Evolutionary conservation across 2,888 invertebrate species (phyloP).

Genomic region (Zaprionus lineosus): DNA sequence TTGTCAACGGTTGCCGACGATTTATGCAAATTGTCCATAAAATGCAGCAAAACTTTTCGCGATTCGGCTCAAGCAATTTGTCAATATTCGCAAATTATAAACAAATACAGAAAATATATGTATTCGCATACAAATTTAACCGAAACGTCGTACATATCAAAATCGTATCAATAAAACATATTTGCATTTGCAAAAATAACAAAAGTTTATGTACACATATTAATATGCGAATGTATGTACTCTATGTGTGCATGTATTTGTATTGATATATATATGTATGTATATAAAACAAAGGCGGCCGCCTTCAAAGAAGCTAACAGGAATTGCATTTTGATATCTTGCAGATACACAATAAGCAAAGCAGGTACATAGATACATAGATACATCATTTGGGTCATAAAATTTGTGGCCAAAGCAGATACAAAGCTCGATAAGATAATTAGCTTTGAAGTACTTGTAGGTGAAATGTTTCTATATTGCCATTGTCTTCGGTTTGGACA

Average conservation of each 20-base stretch:
- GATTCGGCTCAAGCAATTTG: constrained; percentile 40
- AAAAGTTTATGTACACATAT: no score
- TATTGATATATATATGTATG: no score
- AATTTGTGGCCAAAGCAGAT: constrained; percentile 43
- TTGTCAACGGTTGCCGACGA: constrained; percentile 57
- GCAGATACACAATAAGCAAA: constrained; percentile 22
- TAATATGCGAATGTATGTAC: no score
- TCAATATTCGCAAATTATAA: constrained; percentile 29
- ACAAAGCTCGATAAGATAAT: constrained; percentile 64
- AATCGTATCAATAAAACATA: constrained; percentile 18
- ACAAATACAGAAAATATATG: not conserved
- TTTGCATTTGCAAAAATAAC: constrained; percentile 23
- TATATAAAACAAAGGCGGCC: constrained; percentile 59
- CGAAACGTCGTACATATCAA: not conserved
- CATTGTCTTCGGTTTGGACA: no score
- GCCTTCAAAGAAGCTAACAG: constrained; percentile 60
- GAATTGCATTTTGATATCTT: constrained; percentile 52
- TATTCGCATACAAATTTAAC: not conserved
- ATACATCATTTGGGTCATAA: constrained; percentile 53
- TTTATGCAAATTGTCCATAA: constrained; percentile 61
- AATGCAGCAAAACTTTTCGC: constrained; percentile 56
- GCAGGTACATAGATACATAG: constrained; percentile 11
- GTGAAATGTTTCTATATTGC: constrained; percentile 14
- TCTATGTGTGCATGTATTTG: no score
- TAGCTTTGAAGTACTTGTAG: constrained; percentile 22